Base-by-base conservation (phyloP, 2,888 invertebrate species). In the Cryptocephalus moraei region DNA sequence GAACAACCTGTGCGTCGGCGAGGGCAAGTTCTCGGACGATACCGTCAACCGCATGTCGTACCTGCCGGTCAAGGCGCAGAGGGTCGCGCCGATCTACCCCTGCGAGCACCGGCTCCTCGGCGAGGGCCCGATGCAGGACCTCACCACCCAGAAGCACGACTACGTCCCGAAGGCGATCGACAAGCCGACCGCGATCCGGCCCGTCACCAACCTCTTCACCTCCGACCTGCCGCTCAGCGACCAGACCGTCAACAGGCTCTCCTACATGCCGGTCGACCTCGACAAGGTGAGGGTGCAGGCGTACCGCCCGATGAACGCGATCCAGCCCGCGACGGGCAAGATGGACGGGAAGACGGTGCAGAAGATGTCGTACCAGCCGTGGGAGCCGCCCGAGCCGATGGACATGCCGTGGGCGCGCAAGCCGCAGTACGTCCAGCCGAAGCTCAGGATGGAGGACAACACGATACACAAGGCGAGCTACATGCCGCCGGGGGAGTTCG, bases 131-230 rank as follows among this genome's bases (percentile, higher is more conserved):
- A 80, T 86, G 75, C 81, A 84, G 68, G 79, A 79, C 53, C 69
- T 81, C 50, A 86, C 86, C 2, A 86, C 85, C 1, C 80, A 83
- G 55, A 82, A 83, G 38, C 83, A 83, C 63, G 85, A 86, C 71
- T 86, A 74, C 61, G 80, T 81, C 32, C 76, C 80, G 1, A 83
- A 82, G 59, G 79, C 80, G 0, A 72, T 72, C 50, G 74, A 73
- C 1, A 64, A 73, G 44, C 65, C 75, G 1, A 70, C 70, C 44
- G 72, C 75, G 0, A 64, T 75, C 0, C 54, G 53, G 22, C 70
- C 70, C 1, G 51, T 56, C 8, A 52, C 61, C 1, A 68, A 68
- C 52, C 54, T 72, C 2, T 67, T 58, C 53, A 58, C 67, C 1
- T 68, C 68, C 14, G 68, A 70, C 45, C 67, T 67, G 51, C 68